phyloP scores from a whole-genome alignment of 2,888 invertebrate species.

The Baccha elongata region DNA sequence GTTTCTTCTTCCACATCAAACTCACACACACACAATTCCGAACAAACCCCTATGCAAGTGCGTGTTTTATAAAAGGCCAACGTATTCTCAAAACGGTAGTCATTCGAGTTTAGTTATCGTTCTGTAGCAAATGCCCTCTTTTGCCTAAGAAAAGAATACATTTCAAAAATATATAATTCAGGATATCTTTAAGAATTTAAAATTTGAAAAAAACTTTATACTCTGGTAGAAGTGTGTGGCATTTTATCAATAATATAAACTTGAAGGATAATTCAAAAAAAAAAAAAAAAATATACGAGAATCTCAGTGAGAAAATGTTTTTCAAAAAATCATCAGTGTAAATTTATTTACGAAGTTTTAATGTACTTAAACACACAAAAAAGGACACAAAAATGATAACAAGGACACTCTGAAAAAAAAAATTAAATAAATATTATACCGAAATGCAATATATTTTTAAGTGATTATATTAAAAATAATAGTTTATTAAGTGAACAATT shows the following conservation, averaged over 20 bases:
- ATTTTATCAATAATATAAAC: slow-evolving; percentile 18
- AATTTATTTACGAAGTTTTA: slow-evolving; percentile 13
- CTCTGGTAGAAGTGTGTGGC: slow-evolving; percentile 33
- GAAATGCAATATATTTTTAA: slow-evolving; percentile 72
- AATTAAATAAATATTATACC: slow-evolving; percentile 14
- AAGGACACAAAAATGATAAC: slow-evolving; percentile 62
- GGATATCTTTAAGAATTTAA: slow-evolving; percentile 27
- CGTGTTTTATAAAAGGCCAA: slow-evolving; percentile 70
- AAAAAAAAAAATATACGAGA: slow-evolving; percentile 22
- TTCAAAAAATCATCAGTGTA: slow-evolving; percentile 45
- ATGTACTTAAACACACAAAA: slow-evolving; percentile 58
- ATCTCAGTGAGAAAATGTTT: slow-evolving; percentile 49
- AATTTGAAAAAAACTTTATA: not conserved
- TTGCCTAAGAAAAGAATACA: slow-evolving; percentile 18
- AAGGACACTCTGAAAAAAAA: slow-evolving; percentile 56
- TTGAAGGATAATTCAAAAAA: slow-evolving; percentile 17
- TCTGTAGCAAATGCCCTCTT: slow-evolving; percentile 72
- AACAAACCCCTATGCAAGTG: slow-evolving; percentile 61
- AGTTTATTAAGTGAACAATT: slow-evolving; percentile 32
- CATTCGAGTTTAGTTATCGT: slow-evolving; percentile 74
- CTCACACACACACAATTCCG: slow-evolving; percentile 11
- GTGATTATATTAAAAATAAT: slow-evolving; percentile 50
- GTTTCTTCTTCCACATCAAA: not conserved
- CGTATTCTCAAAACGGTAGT: slow-evolving; percentile 64
- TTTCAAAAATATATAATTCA: not conserved